Evolutionary conservation across 37 sponge, comb jelly and placozoan species (phyloP).

Genomic region (Tethya wilhelma): DNA sequence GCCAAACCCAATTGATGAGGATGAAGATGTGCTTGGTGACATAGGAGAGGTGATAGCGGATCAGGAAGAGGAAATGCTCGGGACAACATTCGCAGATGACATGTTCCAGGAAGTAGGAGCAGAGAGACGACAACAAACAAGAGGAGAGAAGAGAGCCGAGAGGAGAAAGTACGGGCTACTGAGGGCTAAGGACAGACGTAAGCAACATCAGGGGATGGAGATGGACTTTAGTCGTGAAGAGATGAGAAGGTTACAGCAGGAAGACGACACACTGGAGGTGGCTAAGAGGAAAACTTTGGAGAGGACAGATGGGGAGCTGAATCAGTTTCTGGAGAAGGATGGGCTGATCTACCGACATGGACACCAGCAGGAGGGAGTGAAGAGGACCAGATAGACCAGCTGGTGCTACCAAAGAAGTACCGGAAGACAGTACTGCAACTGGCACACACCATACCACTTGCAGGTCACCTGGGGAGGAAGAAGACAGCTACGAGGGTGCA

Average conservation of each 20-base stretch:
- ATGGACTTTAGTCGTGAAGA: constrained; percentile 25
- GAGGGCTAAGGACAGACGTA: background rate
- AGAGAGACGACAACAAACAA: background rate
- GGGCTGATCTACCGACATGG: constrained; percentile 42
- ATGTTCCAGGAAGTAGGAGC: too few species aligned
- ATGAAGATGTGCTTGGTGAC: too few species aligned
- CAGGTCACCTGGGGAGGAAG: constrained; percentile 60
- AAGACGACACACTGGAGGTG: constrained; percentile 27
- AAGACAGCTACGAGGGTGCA: constrained; percentile 57
- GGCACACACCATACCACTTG: too few species aligned
- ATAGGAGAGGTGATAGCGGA: too few species aligned
- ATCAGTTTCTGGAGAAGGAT: constrained; percentile 19
- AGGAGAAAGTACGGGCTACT: background rate
- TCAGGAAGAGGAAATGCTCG: too few species aligned
- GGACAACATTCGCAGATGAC: too few species aligned
- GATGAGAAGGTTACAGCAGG: constrained; percentile 23
- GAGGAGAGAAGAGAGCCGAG: too few species aligned
- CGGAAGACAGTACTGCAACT: constrained; percentile 34
- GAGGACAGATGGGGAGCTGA: background rate
- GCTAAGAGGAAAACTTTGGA: background rate
- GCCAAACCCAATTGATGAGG: too few species aligned
- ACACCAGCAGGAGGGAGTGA: constrained; percentile 4
- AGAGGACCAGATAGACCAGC: constrained; percentile 26
- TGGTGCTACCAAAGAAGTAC: constrained; percentile 51
- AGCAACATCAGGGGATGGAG: too few species aligned